Percentiles rank a stretch among this genome's conserved stretches.
Evolutionary conservation across 2,888 invertebrate genomes (phyloP).

Genomic region (Ichneumoninae sp.): DNA sequence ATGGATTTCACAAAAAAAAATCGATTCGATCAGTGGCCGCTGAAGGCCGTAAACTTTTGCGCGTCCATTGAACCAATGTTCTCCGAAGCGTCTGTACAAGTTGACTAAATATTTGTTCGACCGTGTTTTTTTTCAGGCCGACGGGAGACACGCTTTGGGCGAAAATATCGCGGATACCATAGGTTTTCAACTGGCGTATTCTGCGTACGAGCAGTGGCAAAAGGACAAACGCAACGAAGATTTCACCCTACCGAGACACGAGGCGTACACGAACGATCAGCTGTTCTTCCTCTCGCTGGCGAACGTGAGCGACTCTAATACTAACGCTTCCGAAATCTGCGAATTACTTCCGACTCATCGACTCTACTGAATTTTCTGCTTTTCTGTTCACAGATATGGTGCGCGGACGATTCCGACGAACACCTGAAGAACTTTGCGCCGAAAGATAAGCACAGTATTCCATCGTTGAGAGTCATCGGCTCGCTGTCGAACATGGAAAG

Average conservation of each 20-base stretch:
- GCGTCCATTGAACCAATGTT: background rate
- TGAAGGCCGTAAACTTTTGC: background rate
- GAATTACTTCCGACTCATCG: slow-evolving; percentile 79
- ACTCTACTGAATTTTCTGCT: background rate
- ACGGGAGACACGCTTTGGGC: slow-evolving; percentile 87
- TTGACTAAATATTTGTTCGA: background rate
- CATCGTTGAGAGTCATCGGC: slow-evolving; percentile 87
- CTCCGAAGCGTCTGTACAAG: background rate
- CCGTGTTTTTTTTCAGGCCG: slow-evolving; percentile 82
- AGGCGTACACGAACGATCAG: slow-evolving; percentile 88
- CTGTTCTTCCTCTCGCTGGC: slow-evolving; percentile 89
- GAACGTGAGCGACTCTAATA: slow-evolving; percentile 3
- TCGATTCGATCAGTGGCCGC: background rate
- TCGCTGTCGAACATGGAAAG: slow-evolving; percentile 87
- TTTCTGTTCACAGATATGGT: slow-evolving; percentile 11
- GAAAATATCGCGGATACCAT: slow-evolving; percentile 92
- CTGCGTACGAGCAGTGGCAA: slow-evolving; percentile 85
- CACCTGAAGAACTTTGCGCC: slow-evolving; percentile 87
- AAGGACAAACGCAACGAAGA: slow-evolving; percentile 73
- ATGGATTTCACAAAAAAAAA: background rate
- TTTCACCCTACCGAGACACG: slow-evolving; percentile 87
- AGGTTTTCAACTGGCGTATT: slow-evolving; percentile 89
- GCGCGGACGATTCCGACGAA: background rate
- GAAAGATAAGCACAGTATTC: slow-evolving; percentile 89
- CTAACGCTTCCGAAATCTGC: slow-evolving; percentile 80